Base-by-base conservation (phyloP, 2,113 vertebrate genomes). In the Solenodon paradoxus region DNA sequence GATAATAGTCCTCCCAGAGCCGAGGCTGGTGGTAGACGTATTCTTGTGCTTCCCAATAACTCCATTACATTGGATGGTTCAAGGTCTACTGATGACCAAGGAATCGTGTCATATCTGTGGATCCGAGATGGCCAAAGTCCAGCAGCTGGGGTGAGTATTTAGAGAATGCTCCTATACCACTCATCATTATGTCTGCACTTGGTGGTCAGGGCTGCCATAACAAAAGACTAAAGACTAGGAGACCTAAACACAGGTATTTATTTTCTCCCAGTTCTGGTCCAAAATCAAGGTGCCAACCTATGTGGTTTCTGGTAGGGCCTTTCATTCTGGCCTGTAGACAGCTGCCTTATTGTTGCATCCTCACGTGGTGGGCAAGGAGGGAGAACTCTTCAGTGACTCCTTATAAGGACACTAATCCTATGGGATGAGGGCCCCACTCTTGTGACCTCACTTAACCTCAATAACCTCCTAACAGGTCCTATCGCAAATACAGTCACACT, bases 41-140 rank as follows among this genome's bases (percentile, higher is more conserved):
- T 99, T 19, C 98, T 99, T 66, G 98, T 98, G 8, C 98, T 99
- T 95, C 99, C 99, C 96, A 99, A 99, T 98, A 99, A 98, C 96
- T 99, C 99, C 32, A 96, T 99, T 97, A 98, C 98, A 40, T 99
- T 99, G 93, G 97, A 98, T 86, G 99, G 99, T 90, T 99, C 99
- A 8, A 98, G 98, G 26, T 99, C 99, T 82, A 96, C 98, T n/a
- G 98, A 98, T 55, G 99, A 99, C 98, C 98, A 98, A 86, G 97
- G 96, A 2, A 97, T 99, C n/a, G 97, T 99, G 35, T 99, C 98
- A 0, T 99, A 98, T 97, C 93, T 98, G 71, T 99, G 99, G 99
- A 98, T 98, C 95, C 97, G 99, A 51, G 99, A 99, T 81, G 97
- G 98, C 66, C 99, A 99, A 97, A 99, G 99, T 97, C 99, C 99